Evolutionary conservation across 2,888 invertebrate species (phyloP).

Genomic region (Antitype chi): DNA sequence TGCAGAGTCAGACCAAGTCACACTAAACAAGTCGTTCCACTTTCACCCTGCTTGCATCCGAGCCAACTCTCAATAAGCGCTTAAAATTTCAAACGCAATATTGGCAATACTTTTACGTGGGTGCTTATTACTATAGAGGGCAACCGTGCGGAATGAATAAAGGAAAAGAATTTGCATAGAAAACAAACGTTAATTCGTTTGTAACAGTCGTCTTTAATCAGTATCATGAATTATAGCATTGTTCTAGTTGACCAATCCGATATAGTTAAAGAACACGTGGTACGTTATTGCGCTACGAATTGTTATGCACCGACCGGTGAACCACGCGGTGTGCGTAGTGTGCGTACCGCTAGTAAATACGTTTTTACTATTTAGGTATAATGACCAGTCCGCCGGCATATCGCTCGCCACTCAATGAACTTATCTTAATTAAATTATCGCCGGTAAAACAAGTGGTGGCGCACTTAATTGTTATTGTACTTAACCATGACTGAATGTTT

Average conservation of each 20-base stretch:
- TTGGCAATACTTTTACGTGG: slow-evolving; percentile 45
- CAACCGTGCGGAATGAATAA: slow-evolving; percentile 23
- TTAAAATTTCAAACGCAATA: slow-evolving; percentile 50
- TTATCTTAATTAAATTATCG: slow-evolving; percentile 58
- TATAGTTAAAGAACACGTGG: slow-evolving; percentile 68
- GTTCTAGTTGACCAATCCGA: slow-evolving; percentile 67
- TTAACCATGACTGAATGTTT: slow-evolving; percentile 13
- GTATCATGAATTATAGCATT: slow-evolving; percentile 59
- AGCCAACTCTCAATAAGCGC: slow-evolving; percentile 46
- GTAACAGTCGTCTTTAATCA: slow-evolving; percentile 41
- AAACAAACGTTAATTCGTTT: slow-evolving; percentile 43
- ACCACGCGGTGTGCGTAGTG: slow-evolving; percentile 70
- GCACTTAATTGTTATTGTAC: slow-evolving; percentile 30
- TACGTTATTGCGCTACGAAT: slow-evolving; percentile 58
- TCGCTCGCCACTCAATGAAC: slow-evolving; percentile 67
- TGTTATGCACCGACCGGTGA: slow-evolving; percentile 52
- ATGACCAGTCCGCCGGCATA: slow-evolving; percentile 37
- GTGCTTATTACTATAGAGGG: slow-evolving; percentile 30
- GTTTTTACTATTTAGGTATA: slow-evolving; percentile 57
- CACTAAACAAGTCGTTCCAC: slow-evolving; percentile 78
- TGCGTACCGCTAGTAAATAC: slow-evolving; percentile 53
- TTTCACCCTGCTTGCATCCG: slow-evolving; percentile 79
- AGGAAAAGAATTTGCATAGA: slow-evolving; percentile 25
- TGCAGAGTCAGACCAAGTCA: slow-evolving; percentile 70
- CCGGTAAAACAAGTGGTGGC: slow-evolving; percentile 28